These are phyloP conservation scores for Aplocera efformata DNA, from an alignment of 2,888 invertebrate species.

Conservation along the genomic window DNA sequence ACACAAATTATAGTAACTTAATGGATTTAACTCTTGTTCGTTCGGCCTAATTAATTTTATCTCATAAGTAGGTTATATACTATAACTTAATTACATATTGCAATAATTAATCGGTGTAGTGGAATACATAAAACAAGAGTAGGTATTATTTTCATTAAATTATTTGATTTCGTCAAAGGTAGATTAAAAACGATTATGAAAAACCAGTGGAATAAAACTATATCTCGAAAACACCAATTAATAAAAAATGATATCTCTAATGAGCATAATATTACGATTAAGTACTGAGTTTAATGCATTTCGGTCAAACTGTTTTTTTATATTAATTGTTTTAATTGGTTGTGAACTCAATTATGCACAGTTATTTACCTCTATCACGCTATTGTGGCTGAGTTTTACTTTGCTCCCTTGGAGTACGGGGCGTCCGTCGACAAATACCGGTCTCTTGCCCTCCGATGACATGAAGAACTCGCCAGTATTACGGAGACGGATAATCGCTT, in stretches of 20 bases:
- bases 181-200: too few species aligned
- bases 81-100: too few species aligned
- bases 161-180: too few species aligned
- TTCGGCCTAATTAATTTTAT: too few species aligned
- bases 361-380: slow-evolving; percentile 92
- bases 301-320: slow-evolving; percentile 4
- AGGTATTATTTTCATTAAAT: too few species aligned
- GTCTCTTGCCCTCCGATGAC: slow-evolving; percentile 96
- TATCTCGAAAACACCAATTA: neutral
- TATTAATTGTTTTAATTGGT: neutral
- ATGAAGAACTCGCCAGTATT: slow-evolving; percentile 97
- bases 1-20: too few species aligned
- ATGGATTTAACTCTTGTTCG: too few species aligned
- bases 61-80: too few species aligned
- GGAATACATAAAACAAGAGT: too few species aligned
- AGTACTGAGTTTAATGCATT: slow-evolving; percentile 5
- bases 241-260: neutral
- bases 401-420: slow-evolving; percentile 94
- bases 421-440: slow-evolving; percentile 96
- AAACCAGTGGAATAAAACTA: too few species aligned
- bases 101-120: too few species aligned
- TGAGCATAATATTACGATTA: slow-evolving; percentile 7
- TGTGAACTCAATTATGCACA: too few species aligned
- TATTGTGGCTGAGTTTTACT: slow-evolving; percentile 94
- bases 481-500: slow-evolving; percentile 93